Conservation (phyloP, 2,113 vertebrate species). For the Alexandromys fortis region DNA sequence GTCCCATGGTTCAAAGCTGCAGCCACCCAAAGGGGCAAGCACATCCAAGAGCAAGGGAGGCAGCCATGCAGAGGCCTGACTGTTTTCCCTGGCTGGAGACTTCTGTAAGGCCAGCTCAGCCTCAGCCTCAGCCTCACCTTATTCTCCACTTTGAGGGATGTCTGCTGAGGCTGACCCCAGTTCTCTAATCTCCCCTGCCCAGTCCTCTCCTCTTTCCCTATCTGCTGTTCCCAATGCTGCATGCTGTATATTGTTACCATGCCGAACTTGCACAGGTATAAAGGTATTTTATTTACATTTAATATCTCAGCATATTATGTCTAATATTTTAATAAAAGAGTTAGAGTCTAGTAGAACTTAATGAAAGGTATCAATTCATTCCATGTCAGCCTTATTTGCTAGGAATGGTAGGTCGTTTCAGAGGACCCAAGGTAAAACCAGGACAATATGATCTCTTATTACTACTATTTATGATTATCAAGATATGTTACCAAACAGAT, state of each 20-base stretch:
- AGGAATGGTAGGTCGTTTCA: not conserved
- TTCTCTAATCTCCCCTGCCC: not conserved
- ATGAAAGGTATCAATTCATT: not conserved
- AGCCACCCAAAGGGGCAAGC: not conserved
- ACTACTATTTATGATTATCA: not conserved
- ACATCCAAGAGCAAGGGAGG: not conserved
- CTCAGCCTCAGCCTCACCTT: not conserved
- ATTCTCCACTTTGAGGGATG: not conserved
- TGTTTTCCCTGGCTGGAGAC: not conserved
- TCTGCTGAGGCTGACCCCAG: not conserved
- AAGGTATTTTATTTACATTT: not conserved
- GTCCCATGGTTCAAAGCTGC: not conserved
- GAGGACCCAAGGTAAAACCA: not conserved
- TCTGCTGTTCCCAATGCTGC: not conserved
- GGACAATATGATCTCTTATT: not conserved
- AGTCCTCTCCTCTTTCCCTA: not conserved
- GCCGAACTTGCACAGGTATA: not conserved
- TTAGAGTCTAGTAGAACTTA: not conserved
- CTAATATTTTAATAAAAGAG: conserved; percentile 5
- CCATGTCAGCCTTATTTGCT: not conserved
- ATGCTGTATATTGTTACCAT: not conserved
- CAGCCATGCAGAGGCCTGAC: not conserved
- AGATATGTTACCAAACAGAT: not conserved
- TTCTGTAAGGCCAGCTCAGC: not conserved
- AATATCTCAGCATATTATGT: not conserved